Percentiles rank a stretch among this genome's conserved stretches.
phyloP scores from a whole-genome alignment of 2,888 invertebrate genomes.

The Azorinus chamasolen region DNA sequence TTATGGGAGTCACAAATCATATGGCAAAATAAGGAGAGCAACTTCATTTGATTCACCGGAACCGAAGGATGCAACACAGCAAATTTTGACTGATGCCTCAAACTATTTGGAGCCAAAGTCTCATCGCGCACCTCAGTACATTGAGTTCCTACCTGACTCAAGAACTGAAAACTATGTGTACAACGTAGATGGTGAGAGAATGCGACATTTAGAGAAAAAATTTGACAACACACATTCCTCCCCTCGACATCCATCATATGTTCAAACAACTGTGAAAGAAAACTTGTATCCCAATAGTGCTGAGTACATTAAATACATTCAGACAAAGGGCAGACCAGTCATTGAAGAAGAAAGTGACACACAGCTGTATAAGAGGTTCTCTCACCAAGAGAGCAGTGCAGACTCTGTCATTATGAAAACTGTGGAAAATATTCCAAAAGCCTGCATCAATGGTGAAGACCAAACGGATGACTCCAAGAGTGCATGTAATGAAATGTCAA shows the following conservation, averaged over 20 bases:
- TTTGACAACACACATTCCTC: neutral
- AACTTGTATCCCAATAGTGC: constrained; percentile 46
- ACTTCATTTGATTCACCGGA: constrained; percentile 74
- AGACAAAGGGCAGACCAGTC: constrained; percentile 37
- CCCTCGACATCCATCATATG: constrained; percentile 51
- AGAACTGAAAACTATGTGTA: constrained; percentile 58
- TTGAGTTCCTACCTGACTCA: constrained; percentile 70
- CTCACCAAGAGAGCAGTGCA: constrained; percentile 52
- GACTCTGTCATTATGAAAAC: constrained; percentile 62
- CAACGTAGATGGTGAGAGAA: constrained; percentile 50
- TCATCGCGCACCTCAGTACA: constrained; percentile 56
- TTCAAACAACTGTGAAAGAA: constrained; percentile 65
- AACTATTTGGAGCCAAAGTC: constrained; percentile 70
- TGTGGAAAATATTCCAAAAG: constrained; percentile 53
- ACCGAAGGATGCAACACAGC: constrained; percentile 66
- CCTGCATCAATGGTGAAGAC: constrained; percentile 14
- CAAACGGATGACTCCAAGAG: constrained; percentile 27
- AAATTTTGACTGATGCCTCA: constrained; percentile 48
- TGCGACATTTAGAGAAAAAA: constrained; percentile 28
- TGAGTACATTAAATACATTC: constrained; percentile 56
- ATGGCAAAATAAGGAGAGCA: constrained; percentile 68
- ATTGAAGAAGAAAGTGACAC: constrained; percentile 29
- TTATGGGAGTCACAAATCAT: constrained; percentile 58
- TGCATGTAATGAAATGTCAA: constrained; percentile 22
- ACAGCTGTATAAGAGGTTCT: constrained; percentile 49